phyloP scores from a whole-genome alignment of 2,888 invertebrate species.

The Sclerodermus sp. region DNA sequence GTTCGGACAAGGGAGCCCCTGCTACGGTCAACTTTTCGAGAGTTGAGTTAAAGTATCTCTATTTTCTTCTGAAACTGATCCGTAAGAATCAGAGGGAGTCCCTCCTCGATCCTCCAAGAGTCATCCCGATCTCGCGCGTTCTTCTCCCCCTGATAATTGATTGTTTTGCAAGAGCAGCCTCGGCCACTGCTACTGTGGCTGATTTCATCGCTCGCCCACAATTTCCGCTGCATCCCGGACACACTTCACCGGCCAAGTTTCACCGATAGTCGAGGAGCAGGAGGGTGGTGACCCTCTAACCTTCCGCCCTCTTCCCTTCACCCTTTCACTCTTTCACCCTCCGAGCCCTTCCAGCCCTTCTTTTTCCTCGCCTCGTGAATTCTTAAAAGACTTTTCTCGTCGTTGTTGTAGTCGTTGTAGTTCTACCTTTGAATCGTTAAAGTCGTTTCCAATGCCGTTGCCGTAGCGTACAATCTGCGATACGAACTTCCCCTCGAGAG shows the following conservation, averaged over 20 bases:
- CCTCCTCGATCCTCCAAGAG: slow-evolving; percentile 28
- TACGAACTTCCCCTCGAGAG: slow-evolving; percentile 23
- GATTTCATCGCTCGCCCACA: too few relatives aligned
- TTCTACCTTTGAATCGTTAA: slow-evolving; percentile 20
- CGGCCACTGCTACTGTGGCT: too few relatives aligned
- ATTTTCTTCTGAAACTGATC: slow-evolving; percentile 38
- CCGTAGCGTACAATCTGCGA: slow-evolving; percentile 15
- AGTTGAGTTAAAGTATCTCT: slow-evolving; percentile 40
- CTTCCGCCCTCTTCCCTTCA: slow-evolving; percentile 4
- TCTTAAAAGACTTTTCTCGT: neutral
- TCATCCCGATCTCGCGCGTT: slow-evolving; percentile 20
- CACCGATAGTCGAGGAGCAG: too few relatives aligned
- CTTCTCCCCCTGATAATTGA: slow-evolving; percentile 48
- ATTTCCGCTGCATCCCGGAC: slow-evolving; percentile 8
- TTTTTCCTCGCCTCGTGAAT: neutral
- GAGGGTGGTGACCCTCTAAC: too few relatives aligned
- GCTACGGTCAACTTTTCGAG: slow-evolving; percentile 9
- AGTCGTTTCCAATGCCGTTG: slow-evolving; percentile 21
- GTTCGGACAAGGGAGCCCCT: too few relatives aligned
- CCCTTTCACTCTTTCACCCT: neutral
- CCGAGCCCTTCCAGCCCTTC: neutral
- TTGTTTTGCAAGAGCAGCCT: slow-evolving; percentile 43
- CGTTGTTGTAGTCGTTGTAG: slow-evolving; percentile 2
- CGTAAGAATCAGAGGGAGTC: slow-evolving; percentile 41
- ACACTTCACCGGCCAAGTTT: slow-evolving; percentile 13